Percentiles rank a stretch among this genome's conserved stretches.
phyloP scores from a whole-genome alignment of 2,113 vertebrate genomes.

The Nibea coibor region DNA sequence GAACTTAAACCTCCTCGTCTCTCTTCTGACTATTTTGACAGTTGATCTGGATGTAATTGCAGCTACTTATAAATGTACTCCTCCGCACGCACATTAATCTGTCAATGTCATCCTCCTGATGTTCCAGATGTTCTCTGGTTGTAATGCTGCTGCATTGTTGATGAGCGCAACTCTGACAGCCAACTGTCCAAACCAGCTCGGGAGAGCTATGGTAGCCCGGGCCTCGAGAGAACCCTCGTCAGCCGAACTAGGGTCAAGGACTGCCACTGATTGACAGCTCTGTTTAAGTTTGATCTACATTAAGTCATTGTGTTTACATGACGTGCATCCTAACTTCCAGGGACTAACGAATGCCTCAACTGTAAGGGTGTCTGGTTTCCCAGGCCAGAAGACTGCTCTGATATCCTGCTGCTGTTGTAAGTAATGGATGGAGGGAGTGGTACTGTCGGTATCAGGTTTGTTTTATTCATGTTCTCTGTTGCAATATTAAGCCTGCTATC shows the following conservation, averaged over 20 bases:
- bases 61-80: conserved; percentile 51
- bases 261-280: conserved; percentile 71
- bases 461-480: conserved; percentile 79
- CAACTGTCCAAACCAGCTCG: conserved; percentile 55
- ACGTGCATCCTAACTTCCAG: conserved; percentile 62
- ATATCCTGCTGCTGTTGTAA: conserved; percentile 59
- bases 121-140: conserved; percentile 70
- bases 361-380: conserved; percentile 50
- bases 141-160: conserved; percentile 50
- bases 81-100: conserved; percentile 50
- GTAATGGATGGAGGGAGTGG: conserved; percentile 69
- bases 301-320: conserved; percentile 67
- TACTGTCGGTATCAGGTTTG: conserved; percentile 72
- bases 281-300: conserved; percentile 62
- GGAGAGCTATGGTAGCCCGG: conserved; percentile 15
- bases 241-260: conserved; percentile 73
- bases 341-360: conserved; percentile 24
- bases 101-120: conserved; percentile 65
- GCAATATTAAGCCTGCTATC: conserved; percentile 78
- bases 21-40: conserved; percentile 54
- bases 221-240: conserved; percentile 71
- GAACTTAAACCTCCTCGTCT: conserved; percentile 27
- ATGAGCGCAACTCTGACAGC: conserved; percentile 70
- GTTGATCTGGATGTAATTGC: conserved; percentile 54
- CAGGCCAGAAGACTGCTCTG: conserved; percentile 42